Percentiles rank a stretch among this genome's conserved stretches.
Evolutionary conservation across 2,797 vertebrate species (phyloP).

Genomic region (Etheostoma nigrum): DNA sequence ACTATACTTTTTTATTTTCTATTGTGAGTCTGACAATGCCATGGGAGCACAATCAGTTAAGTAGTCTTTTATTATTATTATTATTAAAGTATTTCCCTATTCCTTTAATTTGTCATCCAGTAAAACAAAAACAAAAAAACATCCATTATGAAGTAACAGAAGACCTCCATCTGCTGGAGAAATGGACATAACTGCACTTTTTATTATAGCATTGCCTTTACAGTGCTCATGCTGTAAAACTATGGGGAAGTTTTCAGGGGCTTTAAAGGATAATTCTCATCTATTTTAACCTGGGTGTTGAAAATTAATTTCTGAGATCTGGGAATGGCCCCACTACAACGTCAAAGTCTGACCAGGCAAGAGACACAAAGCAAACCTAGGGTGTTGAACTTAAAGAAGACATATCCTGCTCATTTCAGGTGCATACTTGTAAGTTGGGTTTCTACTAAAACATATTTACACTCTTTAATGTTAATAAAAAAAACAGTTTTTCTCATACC

Average conservation of each 20-base stretch:
- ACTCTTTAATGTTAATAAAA: too few species aligned
- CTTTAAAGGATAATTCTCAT: background rate
- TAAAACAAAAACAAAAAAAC: background rate
- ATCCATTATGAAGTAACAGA: background rate
- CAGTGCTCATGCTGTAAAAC: background rate
- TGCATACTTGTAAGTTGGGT: too few species aligned
- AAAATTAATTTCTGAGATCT: background rate
- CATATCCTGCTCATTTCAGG: too few species aligned
- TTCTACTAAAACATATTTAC: too few species aligned
- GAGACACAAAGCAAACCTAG: background rate
- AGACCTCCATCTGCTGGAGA: constrained; percentile 48
- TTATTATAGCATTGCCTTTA: background rate
- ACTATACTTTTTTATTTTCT: background rate
- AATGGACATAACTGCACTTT: background rate
- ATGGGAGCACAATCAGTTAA: background rate
- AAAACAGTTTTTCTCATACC: too few species aligned
- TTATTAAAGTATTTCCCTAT: background rate
- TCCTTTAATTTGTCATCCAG: background rate
- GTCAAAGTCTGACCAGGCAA: background rate
- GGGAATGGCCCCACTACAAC: too few species aligned
- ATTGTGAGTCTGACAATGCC: background rate
- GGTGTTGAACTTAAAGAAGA: too few species aligned
- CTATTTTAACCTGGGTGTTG: constrained; percentile 2
- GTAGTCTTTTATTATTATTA: background rate
- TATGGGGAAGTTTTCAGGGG: background rate